Evolutionary conservation across 2,797 vertebrate species (phyloP).

Genomic region (Erethizon dorsatum): DNA sequence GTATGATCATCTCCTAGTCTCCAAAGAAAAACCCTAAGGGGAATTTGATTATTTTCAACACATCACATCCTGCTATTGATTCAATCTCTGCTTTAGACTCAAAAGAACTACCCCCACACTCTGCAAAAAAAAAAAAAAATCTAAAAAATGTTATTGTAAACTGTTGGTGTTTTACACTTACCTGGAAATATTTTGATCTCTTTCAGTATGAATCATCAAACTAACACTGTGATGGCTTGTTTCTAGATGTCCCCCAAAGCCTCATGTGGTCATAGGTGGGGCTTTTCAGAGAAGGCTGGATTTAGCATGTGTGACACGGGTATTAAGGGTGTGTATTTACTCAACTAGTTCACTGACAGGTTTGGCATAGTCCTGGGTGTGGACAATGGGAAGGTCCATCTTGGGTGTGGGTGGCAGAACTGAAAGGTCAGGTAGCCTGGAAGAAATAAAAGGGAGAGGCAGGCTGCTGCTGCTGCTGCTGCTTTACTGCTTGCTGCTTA

Average conservation of each 20-base stretch:
- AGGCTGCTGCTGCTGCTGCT: neutral
- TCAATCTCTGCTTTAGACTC: neutral
- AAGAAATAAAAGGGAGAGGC: neutral
- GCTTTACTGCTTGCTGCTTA: neutral
- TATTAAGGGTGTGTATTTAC: neutral
- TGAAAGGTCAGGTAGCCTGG: neutral
- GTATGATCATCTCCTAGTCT: neutral
- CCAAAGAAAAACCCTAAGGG: neutral
- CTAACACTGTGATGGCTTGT: neutral
- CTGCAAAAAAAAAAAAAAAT: neutral
- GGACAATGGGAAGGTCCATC: neutral
- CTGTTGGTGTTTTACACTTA: neutral
- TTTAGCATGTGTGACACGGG: too few species aligned
- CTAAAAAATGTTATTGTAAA: neutral
- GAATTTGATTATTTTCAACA: conserved; percentile 32
- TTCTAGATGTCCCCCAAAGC: too few species aligned
- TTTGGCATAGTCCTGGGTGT: neutral
- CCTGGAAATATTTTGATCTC: neutral
- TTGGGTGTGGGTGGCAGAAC: neutral
- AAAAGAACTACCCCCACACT: neutral
- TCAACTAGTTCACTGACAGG: neutral
- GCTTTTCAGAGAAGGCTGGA: neutral
- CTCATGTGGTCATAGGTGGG: neutral
- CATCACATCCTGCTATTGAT: neutral
- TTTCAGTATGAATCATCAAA: neutral